Evolutionary conservation across 2,113 vertebrate species (phyloP).

Genomic region (Anoplopoma fimbria): DNA sequence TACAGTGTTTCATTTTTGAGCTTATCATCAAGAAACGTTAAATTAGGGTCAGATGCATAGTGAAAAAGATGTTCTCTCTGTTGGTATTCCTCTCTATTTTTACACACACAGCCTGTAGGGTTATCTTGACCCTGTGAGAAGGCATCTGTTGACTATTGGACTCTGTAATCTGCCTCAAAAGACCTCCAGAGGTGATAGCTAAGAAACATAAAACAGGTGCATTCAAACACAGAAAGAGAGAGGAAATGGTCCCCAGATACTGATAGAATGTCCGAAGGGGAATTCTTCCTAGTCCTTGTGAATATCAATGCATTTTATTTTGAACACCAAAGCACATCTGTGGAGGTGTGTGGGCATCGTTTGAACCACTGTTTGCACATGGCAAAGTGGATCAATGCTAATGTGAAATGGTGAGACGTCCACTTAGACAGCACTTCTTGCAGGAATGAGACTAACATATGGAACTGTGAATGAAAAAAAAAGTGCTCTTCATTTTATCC

Average conservation of each 20-base stretch:
- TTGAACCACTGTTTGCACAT: slow-evolving; percentile 39
- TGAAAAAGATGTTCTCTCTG: background rate
- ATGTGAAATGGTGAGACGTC: slow-evolving; percentile 33
- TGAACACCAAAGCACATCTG: slow-evolving; percentile 71
- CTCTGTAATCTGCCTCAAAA: slow-evolving; percentile 52
- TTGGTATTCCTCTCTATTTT: background rate
- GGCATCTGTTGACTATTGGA: slow-evolving; percentile 55
- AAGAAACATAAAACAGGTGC: slow-evolving; percentile 78
- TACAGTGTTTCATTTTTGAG: background rate
- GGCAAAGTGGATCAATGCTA: slow-evolving; percentile 10
- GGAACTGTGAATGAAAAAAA: background rate
- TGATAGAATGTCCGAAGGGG: slow-evolving; percentile 57
- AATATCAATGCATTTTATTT: slow-evolving; percentile 68
- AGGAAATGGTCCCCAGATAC: slow-evolving; percentile 64
- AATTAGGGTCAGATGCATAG: background rate
- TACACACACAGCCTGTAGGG: background rate
- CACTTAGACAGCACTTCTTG: background rate
- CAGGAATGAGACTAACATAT: background rate
- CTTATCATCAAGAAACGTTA: background rate
- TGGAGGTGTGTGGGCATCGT: slow-evolving; percentile 63
- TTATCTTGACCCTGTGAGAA: slow-evolving; percentile 18
- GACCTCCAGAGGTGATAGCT: slow-evolving; percentile 68
- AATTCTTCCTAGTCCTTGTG: slow-evolving; percentile 61
- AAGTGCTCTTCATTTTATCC: background rate
- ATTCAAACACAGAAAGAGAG: slow-evolving; percentile 14